Percentiles rank a stretch among this genome's conserved stretches.
phyloP scores from a whole-genome alignment of 2,797 vertebrate genomes.

The Nyctibius grandis region DNA sequence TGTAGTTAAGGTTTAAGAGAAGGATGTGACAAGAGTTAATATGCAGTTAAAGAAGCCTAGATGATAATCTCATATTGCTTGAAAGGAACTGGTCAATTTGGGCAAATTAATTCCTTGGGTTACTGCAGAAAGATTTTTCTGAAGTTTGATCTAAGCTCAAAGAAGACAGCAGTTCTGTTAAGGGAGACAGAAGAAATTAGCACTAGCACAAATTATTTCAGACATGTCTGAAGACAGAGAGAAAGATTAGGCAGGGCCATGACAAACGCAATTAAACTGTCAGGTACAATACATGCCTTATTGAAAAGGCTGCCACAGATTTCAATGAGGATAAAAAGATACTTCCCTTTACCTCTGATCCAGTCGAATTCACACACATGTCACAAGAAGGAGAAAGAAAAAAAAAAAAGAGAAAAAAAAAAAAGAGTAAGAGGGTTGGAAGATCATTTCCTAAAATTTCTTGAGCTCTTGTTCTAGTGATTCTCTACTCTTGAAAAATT shows the following conservation, averaged over 20 bases:
- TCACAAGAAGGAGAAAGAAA: not conserved
- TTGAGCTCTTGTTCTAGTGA: not conserved
- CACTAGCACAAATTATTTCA: not conserved
- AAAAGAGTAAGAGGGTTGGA: fast-evolving
- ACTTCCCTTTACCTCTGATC: not conserved
- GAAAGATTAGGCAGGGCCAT: not conserved
- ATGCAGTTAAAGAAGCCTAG: fast-evolving
- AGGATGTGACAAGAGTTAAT: not conserved
- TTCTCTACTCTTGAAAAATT: not conserved
- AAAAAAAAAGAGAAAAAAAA: fast-evolving
- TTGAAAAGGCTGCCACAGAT: not conserved
- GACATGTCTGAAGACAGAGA: not conserved
- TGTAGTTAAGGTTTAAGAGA: not conserved
- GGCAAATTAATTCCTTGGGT: not conserved
- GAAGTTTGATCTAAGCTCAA: not conserved
- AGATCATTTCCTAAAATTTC: not conserved
- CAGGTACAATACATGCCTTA: not conserved
- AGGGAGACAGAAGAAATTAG: not conserved
- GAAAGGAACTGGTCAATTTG: not conserved
- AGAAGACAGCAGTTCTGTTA: not conserved
- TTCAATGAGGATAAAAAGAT: not conserved
- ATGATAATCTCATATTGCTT: not conserved
- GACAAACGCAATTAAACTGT: not conserved
- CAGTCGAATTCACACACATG: not conserved
- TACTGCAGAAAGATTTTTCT: not conserved